phyloP scores from a whole-genome alignment of 1,140 invertebrate species.

The Zaprionus africanus region DNA sequence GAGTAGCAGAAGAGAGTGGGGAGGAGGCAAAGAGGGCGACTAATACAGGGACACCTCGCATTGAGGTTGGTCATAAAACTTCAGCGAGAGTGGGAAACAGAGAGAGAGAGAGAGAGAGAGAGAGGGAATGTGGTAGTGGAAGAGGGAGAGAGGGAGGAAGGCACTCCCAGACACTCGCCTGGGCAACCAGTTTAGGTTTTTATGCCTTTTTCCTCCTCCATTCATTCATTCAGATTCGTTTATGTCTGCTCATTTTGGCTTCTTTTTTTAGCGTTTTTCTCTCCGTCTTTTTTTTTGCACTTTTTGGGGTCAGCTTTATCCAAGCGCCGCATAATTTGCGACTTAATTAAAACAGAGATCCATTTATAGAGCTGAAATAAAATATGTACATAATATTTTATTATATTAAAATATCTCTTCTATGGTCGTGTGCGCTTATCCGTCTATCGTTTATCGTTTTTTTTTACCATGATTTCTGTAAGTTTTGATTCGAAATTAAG shows the following conservation, averaged over 20 bases:
- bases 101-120: constrained; percentile 21
- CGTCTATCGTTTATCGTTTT: constrained; percentile 25
- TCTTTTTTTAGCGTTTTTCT: constrained; percentile 28
- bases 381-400: constrained; percentile 17
- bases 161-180: constrained; percentile 12
- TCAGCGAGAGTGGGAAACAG: constrained; percentile 38
- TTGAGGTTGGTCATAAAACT: constrained; percentile 76
- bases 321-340: constrained; percentile 65
- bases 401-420: constrained; percentile 15
- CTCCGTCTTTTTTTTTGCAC: constrained; percentile 23
- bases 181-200: constrained; percentile 65
- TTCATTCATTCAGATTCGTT: constrained; percentile 47
- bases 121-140: constrained; percentile 1
- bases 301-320: constrained; percentile 69
- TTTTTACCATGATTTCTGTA: constrained; percentile 21
- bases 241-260: constrained; percentile 27
- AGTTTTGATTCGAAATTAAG: constrained; percentile 42
- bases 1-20: constrained; percentile 31
- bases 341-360: constrained; percentile 70
- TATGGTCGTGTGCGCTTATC: background rate
- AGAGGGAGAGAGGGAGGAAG: constrained; percentile 21
- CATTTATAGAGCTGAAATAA: constrained; percentile 40
- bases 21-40: constrained; percentile 33
- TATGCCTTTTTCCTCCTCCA: constrained; percentile 4
- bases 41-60: constrained; percentile 46